Percentiles rank a stretch among this genome's conserved stretches.
phyloP scores from a whole-genome alignment of 2,797 vertebrate species.

The Falco cherrug region DNA sequence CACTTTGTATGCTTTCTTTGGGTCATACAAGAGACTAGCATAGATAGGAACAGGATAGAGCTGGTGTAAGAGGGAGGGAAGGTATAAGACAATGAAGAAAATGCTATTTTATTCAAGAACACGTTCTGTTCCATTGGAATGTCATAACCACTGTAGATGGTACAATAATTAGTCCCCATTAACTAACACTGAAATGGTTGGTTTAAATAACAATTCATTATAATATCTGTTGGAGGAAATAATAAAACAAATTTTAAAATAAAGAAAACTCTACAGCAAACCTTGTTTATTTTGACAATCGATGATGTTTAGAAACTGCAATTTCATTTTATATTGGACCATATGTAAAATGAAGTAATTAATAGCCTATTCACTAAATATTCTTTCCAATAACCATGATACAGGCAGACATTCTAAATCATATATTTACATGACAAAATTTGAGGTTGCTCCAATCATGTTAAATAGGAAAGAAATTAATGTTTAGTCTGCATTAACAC shows the following conservation, averaged over 20 bases:
- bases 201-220: slow-evolving; percentile 11
- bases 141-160: neutral
- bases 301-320: neutral
- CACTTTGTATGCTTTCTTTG: neutral
- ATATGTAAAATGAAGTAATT: neutral
- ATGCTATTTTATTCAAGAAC: neutral
- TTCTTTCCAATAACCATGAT: neutral
- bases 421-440: neutral
- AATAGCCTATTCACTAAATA: slow-evolving; percentile 11
- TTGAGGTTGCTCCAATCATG: neutral
- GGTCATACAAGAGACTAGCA: neutral
- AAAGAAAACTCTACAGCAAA: neutral
- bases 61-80: neutral
- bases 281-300: neutral
- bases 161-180: neutral
- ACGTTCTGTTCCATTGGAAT: neutral
- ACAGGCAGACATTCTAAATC: neutral
- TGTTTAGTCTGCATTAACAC: neutral
- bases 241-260: neutral
- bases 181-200: slow-evolving; percentile 1
- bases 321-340: neutral
- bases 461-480: neutral
- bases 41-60: neutral
- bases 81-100: neutral
- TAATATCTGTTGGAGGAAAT: neutral